Conservation (phyloP, 2,113 vertebrate species). For the Oreamnos americanus region DNA sequence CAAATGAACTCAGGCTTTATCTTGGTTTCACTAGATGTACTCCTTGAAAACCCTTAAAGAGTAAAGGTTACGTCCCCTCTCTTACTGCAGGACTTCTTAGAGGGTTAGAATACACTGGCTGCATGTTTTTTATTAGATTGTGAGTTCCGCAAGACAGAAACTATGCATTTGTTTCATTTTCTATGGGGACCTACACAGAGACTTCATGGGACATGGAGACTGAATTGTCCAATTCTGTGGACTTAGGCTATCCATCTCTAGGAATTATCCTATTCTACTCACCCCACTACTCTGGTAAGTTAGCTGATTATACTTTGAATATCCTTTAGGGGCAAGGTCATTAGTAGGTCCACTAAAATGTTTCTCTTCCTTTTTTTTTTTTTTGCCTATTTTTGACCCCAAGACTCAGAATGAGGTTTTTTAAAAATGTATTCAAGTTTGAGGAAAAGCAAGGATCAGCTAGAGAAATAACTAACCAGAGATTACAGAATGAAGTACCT, state of each 20-base stretch:
- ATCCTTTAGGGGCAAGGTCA: neutral
- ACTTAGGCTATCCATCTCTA: neutral
- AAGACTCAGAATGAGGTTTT: neutral
- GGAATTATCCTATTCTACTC: neutral
- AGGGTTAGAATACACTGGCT: neutral
- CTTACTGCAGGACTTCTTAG: neutral
- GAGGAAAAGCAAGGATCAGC: neutral
- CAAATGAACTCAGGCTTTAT: neutral
- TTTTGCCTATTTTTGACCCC: neutral
- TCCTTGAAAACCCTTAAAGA: neutral
- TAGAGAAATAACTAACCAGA: neutral
- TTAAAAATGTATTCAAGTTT: neutral
- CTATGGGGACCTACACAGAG: neutral
- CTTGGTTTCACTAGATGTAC: neutral
- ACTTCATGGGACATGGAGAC: neutral
- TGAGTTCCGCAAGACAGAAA: neutral
- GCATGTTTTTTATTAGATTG: neutral
- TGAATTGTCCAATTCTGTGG: neutral
- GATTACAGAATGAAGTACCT: neutral
- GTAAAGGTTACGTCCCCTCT: neutral
- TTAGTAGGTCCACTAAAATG: neutral
- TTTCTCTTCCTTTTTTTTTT: constrained; percentile 1
- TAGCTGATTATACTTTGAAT: neutral
- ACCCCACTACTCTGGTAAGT: neutral
- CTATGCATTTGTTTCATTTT: neutral